phyloP scores from a whole-genome alignment of 1,140 invertebrate genomes.

The Drosophila biarmipes region DNA sequence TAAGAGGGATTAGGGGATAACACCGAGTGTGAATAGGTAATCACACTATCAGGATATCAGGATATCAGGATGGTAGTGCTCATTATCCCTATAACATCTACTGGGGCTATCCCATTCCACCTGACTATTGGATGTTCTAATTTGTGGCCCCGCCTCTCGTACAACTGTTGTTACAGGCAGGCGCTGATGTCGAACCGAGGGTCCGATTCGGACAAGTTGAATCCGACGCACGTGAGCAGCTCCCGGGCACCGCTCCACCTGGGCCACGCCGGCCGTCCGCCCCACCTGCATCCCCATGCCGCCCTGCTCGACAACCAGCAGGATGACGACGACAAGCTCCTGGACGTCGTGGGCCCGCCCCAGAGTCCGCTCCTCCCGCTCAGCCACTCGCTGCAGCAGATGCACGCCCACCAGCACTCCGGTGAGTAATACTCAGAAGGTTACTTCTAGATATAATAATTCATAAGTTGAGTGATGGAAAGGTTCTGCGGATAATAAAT shows the following conservation, averaged over 20 bases:
- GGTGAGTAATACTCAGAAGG: conserved; percentile 56
- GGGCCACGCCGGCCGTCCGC: conserved; percentile 80
- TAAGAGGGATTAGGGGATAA: neutral
- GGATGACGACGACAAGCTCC: conserved; percentile 93
- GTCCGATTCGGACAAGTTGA: conserved; percentile 85
- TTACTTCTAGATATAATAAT: too few relatives aligned
- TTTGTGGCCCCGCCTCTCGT: conserved; percentile 68
- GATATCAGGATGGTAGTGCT: too few relatives aligned
- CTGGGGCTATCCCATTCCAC: too few relatives aligned
- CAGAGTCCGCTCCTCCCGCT: conserved; percentile 89
- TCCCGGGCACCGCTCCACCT: conserved; percentile 84
- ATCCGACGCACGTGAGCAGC: conserved; percentile 84
- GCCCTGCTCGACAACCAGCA: conserved; percentile 85
- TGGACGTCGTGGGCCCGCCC: conserved; percentile 94
- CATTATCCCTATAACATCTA: neutral
- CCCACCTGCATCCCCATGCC: conserved; percentile 80
- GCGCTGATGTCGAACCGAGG: conserved; percentile 91
- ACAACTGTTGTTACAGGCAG: conserved; percentile 89
- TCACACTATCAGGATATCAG: too few relatives aligned
- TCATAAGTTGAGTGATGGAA: neutral
- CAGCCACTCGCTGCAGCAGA: conserved; percentile 84
- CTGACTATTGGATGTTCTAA: conserved; percentile 82
- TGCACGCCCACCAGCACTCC: conserved; percentile 83
- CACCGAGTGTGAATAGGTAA: too few relatives aligned
- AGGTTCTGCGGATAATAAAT: too few relatives aligned